Percentiles rank a stretch among this genome's conserved stretches.
phyloP scores from a whole-genome alignment of 1,140 invertebrate genomes.

The Atta cephalotes region DNA sequence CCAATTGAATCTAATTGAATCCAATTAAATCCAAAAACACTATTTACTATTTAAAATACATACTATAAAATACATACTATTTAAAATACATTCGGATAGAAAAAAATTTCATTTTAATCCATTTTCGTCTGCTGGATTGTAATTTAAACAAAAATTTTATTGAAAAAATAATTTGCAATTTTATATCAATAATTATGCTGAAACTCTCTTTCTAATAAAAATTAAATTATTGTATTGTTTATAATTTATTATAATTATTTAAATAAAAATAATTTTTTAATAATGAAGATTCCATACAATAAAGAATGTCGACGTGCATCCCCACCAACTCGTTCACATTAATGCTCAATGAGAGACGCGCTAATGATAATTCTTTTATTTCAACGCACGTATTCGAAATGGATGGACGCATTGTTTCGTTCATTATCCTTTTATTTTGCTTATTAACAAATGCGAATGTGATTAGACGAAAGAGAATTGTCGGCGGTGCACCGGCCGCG shows the following conservation, averaged over 20 bases:
- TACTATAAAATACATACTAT: too few species aligned
- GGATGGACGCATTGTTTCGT: conserved; percentile 12
- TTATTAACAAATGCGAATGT: conserved; percentile 1
- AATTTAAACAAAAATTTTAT: neutral
- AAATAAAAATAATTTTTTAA: neutral
- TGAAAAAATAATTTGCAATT: neutral
- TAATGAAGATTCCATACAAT: neutral
- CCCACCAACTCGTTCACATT: neutral
- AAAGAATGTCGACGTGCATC: neutral
- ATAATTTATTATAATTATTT: neutral
- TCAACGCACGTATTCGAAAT: conserved; percentile 41
- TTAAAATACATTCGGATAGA: too few species aligned
- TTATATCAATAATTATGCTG: neutral
- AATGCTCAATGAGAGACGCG: neutral
- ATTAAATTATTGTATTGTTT: neutral
- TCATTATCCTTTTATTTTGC: conserved; percentile 51
- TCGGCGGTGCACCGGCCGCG: conserved; percentile 87
- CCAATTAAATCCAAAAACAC: too few species aligned
- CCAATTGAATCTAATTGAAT: too few species aligned
- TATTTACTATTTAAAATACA: too few species aligned
- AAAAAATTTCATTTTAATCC: too few species aligned
- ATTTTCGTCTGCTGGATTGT: too few species aligned
- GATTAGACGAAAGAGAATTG: conserved; percentile 85
- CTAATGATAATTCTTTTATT: conserved; percentile 4
- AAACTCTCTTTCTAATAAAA: neutral